phyloP scores from a whole-genome alignment of 2,888 invertebrate species.

The Drosophila peninsularis region DNA sequence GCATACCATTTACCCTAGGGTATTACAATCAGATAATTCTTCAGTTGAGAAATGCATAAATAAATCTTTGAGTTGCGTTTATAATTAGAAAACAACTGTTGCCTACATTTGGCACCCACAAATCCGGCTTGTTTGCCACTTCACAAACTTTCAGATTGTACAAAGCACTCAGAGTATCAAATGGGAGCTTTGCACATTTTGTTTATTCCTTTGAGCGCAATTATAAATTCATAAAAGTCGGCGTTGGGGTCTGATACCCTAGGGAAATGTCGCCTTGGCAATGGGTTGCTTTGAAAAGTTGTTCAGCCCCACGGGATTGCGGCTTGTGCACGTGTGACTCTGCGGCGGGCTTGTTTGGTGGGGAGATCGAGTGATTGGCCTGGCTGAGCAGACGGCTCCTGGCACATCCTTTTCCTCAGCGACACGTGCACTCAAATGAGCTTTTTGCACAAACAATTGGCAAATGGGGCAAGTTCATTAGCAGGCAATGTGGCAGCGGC shows the following conservation, averaged over 20 bases:
- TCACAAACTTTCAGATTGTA: background rate
- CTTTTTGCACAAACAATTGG: constrained; percentile 28
- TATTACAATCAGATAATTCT: too few species aligned
- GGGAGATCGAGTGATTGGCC: constrained; percentile 36
- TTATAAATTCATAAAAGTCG: constrained; percentile 53
- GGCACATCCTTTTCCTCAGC: constrained; percentile 9
- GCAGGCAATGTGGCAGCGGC: constrained; percentile 26
- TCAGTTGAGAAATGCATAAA: background rate
- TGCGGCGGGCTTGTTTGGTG: background rate
- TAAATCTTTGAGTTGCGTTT: background rate
- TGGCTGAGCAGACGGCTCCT: constrained; percentile 19
- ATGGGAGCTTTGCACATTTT: background rate
- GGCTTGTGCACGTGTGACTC: constrained; percentile 48
- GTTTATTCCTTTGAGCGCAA: constrained; percentile 13
- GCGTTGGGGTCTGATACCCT: constrained; percentile 22
- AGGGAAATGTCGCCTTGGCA: constrained; percentile 42
- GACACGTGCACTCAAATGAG: constrained; percentile 48
- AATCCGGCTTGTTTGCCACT: background rate
- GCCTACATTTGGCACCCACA: background rate
- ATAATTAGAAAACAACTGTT: background rate
- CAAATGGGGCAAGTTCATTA: constrained; percentile 53
- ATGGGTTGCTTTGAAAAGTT: constrained; percentile 22
- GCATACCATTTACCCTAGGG: too few species aligned
- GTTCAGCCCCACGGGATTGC: constrained; percentile 22
- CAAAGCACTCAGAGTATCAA: background rate